Evolutionary conservation across 2,888 invertebrate genomes (phyloP).

Genomic region (Apeira syringaria): DNA sequence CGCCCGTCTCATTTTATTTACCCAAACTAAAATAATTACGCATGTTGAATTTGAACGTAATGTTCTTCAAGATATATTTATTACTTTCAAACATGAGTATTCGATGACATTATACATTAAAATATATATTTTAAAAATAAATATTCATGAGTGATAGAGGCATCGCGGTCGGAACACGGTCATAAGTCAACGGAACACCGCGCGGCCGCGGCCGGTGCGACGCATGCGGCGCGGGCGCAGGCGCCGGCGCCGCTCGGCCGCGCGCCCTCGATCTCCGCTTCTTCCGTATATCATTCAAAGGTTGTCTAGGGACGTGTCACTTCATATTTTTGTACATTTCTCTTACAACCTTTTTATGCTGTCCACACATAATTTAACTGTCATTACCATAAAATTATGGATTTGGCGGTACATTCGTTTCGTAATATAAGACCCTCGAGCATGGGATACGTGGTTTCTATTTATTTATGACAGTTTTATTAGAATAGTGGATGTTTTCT

Average conservation of each 20-base stretch:
- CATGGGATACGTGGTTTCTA: conserved; percentile 16
- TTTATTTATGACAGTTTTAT: conserved; percentile 30
- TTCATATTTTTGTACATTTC: conserved; percentile 71
- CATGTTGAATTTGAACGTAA: conserved; percentile 53
- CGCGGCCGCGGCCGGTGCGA: conserved; percentile 48
- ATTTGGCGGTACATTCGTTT: conserved; percentile 34
- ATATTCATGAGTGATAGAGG: conserved; percentile 82
- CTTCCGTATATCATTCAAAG: conserved; percentile 53
- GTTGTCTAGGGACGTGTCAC: conserved; percentile 56
- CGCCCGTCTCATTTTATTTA: conserved; percentile 61
- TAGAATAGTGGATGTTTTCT: conserved; percentile 13
- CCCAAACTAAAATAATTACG: conserved; percentile 69
- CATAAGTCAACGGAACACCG: conserved; percentile 78
- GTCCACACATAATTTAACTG: conserved; percentile 69
- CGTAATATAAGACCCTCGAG: conserved; percentile 20
- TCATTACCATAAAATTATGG: conserved; percentile 60
- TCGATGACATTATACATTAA: conserved; percentile 63
- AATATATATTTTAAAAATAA: conserved; percentile 72
- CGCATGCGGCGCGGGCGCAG: conserved; percentile 35
- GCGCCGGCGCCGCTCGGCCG: conserved; percentile 43
- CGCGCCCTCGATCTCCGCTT: conserved; percentile 28
- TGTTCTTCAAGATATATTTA: conserved; percentile 69
- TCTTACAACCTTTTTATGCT: conserved; percentile 54
- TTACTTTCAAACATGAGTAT: conserved; percentile 55
- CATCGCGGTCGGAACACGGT: conserved; percentile 75